phyloP scores from a whole-genome alignment of 2,797 vertebrate genomes.

The Spizella passerina region DNA sequence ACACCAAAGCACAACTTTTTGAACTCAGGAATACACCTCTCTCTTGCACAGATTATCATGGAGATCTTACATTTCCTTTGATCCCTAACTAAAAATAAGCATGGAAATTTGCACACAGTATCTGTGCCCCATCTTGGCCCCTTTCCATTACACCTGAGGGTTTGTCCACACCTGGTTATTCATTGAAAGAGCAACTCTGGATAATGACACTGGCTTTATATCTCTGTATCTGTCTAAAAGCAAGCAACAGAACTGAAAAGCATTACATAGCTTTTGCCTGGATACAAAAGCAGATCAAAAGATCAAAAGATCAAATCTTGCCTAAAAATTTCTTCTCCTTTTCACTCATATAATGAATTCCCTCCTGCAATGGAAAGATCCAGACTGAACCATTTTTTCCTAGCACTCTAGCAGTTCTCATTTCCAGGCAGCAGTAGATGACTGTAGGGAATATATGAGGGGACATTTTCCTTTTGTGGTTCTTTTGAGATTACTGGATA shows the following conservation, averaged over 20 bases:
- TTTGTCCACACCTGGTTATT: not conserved
- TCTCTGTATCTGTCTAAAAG: not conserved
- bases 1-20: not conserved
- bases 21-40: not conserved
- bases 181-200: not conserved
- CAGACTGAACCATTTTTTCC: not conserved
- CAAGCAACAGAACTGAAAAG: not conserved
- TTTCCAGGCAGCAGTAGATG: not conserved
- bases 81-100: not conserved
- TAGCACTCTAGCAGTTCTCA: not conserved
- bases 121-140: not conserved
- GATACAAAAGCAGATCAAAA: not conserved
- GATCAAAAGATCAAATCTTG: not conserved
- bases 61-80: not conserved
- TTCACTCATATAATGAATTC: not conserved
- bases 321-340: not conserved
- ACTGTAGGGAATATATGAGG: not conserved
- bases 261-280: not conserved
- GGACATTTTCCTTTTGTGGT: not conserved
- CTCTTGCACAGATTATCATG: not conserved
- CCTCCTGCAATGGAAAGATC: not conserved
- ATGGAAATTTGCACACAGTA: not conserved
- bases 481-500: not conserved
- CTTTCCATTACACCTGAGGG: not conserved
- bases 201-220: not conserved